Conservation (phyloP, 2,113 vertebrate genomes). For the Aepyceros melampus region DNA sequence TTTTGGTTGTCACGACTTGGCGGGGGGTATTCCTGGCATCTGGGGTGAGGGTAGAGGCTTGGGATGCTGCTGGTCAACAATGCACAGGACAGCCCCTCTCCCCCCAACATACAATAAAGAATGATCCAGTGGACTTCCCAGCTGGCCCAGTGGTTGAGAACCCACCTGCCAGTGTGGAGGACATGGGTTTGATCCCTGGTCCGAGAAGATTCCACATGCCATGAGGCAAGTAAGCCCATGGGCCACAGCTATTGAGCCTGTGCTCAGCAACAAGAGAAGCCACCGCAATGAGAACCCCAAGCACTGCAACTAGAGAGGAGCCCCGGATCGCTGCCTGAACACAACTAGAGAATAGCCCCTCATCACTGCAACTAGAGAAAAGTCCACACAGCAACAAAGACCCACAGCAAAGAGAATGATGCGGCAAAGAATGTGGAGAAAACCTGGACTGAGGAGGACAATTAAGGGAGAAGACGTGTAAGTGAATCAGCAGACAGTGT, state of each 20-base stretch:
- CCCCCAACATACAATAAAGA: accelerated
- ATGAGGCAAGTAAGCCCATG: not conserved
- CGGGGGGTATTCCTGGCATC: not conserved
- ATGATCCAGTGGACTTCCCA: not conserved
- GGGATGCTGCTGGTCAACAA: not conserved
- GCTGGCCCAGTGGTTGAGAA: not conserved
- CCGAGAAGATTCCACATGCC: not conserved
- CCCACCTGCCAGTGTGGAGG: not conserved
- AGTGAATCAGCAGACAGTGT: not conserved
- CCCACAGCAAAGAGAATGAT: accelerated
- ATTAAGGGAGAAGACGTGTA: accelerated
- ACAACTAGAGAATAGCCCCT: not conserved
- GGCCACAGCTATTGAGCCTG: not conserved
- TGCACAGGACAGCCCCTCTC: not conserved
- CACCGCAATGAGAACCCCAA: not conserved
- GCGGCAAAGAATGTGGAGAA: not conserved
- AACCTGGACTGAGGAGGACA: not conserved
- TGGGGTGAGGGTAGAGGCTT: not conserved
- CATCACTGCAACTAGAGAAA: not conserved
- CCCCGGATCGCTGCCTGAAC: no score
- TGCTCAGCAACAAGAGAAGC: not conserved
- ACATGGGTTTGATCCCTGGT: not conserved
- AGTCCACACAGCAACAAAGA: not conserved
- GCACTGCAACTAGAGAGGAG: not conserved
- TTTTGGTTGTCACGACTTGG: not conserved